A percentile compares a stretch with the other conserved stretches of the same genome.
Conservation (phyloP, 2,113 vertebrate species). For the Scytalopus superciliaris region DNA sequence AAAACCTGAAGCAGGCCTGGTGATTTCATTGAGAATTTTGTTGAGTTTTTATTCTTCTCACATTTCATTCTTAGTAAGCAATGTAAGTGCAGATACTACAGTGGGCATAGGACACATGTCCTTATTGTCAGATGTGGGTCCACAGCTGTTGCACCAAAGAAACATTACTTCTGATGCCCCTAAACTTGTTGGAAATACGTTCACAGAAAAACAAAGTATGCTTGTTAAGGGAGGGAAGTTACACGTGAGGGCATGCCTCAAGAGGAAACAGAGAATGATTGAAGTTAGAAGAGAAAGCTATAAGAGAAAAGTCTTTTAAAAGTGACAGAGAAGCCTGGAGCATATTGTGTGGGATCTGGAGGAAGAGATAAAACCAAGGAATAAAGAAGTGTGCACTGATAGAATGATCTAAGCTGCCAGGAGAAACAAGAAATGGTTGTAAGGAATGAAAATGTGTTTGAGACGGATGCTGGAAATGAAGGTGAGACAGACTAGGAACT, state of each 20-base stretch:
- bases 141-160: not conserved
- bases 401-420: not conserved
- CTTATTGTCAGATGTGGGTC: not conserved
- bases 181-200: conserved; percentile 13
- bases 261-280: not conserved
- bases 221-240: conserved; percentile 10
- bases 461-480: not conserved
- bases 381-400: not conserved
- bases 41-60: not conserved
- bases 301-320: conserved; percentile 26
- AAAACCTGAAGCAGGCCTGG: not conserved
- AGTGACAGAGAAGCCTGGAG: conserved; percentile 27
- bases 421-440: not conserved
- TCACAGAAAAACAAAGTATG: not conserved
- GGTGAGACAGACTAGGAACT: not conserved
- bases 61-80: not conserved
- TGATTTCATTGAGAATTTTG: not conserved
- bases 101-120: not conserved
- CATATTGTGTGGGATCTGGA: conserved; percentile 8
- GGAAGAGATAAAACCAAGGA: conserved; percentile 9
- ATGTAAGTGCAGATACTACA: not conserved
- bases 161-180: not conserved
- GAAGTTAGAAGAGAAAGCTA: conserved; percentile 28
- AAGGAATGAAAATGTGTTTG: not conserved
- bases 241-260: conserved; percentile 5